Evolutionary conservation across 2,113 vertebrate genomes (phyloP).

Genomic region (Scatophagus argus): DNA sequence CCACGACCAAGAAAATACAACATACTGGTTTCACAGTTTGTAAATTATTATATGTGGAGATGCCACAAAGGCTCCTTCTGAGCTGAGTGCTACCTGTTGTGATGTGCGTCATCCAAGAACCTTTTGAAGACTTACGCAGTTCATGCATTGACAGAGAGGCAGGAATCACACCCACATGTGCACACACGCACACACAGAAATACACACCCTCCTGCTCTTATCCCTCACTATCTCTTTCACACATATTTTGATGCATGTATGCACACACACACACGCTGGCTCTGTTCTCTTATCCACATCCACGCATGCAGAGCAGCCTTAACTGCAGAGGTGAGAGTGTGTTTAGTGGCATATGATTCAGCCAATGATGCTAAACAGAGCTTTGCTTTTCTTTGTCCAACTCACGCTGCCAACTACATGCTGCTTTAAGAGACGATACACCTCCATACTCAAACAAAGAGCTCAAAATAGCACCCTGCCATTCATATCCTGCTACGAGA

Average conservation of each 20-base stretch:
- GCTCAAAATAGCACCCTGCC: slow-evolving; percentile 54
- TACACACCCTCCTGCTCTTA: slow-evolving; percentile 11
- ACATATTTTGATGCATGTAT: slow-evolving; percentile 26
- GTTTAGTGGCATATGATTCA: slow-evolving; percentile 38
- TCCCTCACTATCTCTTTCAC: slow-evolving; percentile 1
- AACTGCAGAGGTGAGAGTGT: neutral
- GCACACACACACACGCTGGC: neutral
- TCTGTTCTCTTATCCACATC: neutral
- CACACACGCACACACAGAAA: neutral
- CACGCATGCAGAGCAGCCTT: neutral
- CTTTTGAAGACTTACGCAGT: slow-evolving; percentile 33
- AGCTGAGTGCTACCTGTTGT: slow-evolving; percentile 16
- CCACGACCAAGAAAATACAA: neutral
- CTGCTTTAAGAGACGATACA: slow-evolving; percentile 36
- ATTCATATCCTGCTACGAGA: slow-evolving; percentile 10
- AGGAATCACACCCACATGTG: slow-evolving; percentile 41
- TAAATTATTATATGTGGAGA: neutral
- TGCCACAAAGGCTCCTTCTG: neutral
- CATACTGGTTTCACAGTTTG: neutral
- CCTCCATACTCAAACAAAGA: slow-evolving; percentile 31
- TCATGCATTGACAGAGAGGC: slow-evolving; percentile 47
- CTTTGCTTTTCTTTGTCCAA: neutral
- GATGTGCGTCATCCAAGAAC: slow-evolving; percentile 51
- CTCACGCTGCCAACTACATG: slow-evolving; percentile 1
- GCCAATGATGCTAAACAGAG: neutral